phyloP scores from a whole-genome alignment of 2,888 invertebrate genomes.

The Lamellibrachia satsuma region DNA sequence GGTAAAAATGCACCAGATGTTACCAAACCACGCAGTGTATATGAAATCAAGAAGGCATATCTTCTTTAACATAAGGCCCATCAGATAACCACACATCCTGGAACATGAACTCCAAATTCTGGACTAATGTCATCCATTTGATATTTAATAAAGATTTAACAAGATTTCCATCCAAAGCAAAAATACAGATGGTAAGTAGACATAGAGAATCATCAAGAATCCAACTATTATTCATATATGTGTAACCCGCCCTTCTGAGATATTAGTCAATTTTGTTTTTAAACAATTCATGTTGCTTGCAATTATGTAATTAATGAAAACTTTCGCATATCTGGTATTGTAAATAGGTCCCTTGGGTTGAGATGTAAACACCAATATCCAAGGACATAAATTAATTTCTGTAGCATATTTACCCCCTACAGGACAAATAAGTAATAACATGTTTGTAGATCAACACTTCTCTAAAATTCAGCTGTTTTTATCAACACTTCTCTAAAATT shows the following conservation, averaged over 20 bases:
- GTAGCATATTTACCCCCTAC: not conserved
- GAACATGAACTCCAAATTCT: not conserved
- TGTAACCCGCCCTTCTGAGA: no score
- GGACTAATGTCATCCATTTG: not conserved
- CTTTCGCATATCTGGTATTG: not conserved
- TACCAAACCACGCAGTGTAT: no score
- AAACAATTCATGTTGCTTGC: no score
- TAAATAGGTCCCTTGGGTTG: not conserved
- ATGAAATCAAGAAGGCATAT: no score
- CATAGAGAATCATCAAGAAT: no score
- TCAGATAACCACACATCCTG: not conserved
- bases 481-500: not conserved
- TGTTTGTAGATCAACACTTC: not conserved
- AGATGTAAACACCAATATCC: no score
- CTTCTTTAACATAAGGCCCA: not conserved
- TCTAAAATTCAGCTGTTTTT: not conserved
- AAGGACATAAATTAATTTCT: not conserved
- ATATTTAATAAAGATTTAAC: not conserved
- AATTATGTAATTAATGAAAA: no score
- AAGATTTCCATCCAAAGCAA: no score
- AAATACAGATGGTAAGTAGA: no score
- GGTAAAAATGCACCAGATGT: no score
- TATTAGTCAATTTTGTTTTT: no score
- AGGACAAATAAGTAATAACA: not conserved
- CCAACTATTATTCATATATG: no score